A percentile compares a stretch with the other conserved stretches of the same genome.
Evolutionary conservation across 2,797 vertebrate species (phyloP).

Genomic region (Adrianichthys oophorus): DNA sequence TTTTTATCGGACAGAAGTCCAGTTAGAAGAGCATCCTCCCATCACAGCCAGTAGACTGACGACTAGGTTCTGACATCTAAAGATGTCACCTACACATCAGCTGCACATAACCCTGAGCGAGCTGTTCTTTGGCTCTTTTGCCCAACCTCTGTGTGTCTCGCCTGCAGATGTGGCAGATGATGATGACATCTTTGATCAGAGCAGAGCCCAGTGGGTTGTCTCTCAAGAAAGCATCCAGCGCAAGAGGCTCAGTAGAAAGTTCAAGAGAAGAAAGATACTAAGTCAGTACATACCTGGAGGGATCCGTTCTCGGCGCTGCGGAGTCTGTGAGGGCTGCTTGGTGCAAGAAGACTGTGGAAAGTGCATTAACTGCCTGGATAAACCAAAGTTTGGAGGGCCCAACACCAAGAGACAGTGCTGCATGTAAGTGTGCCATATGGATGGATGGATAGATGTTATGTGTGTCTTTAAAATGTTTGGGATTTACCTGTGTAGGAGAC

Average conservation of each 20-base stretch:
- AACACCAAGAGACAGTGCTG: slow-evolving; percentile 94
- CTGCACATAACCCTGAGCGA: slow-evolving; percentile 12
- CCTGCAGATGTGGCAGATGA: slow-evolving; percentile 71
- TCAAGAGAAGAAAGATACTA: slow-evolving; percentile 41
- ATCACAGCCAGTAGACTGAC: slow-evolving; percentile 25
- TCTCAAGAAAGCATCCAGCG: slow-evolving; percentile 58
- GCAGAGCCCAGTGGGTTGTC: slow-evolving; percentile 59
- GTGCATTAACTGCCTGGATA: slow-evolving; percentile 89
- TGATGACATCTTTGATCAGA: slow-evolving; percentile 63
- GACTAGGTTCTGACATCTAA: slow-evolving; percentile 35
- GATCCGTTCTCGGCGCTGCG: slow-evolving; percentile 76
- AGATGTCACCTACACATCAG: slow-evolving; percentile 24
- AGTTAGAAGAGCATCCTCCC: slow-evolving; percentile 10
- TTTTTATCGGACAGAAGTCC: not conserved
- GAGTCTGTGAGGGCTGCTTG: slow-evolving; percentile 82
- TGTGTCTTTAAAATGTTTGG: not conserved
- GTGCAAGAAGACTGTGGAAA: slow-evolving; percentile 83
- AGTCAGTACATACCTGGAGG: slow-evolving; percentile 43
- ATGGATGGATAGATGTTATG: not conserved
- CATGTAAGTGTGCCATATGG: slow-evolving; percentile 80
- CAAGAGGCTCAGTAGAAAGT: slow-evolving; percentile 42
- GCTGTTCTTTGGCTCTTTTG: slow-evolving; percentile 13
- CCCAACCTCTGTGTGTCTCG: slow-evolving; percentile 40
- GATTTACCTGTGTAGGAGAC: not conserved
- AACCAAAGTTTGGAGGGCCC: slow-evolving; percentile 93